A percentile compares a stretch with the other conserved stretches of the same genome.
Evolutionary conservation across 2,888 invertebrate species (phyloP).

Genomic region (Pseudeuparius sepicola): DNA sequence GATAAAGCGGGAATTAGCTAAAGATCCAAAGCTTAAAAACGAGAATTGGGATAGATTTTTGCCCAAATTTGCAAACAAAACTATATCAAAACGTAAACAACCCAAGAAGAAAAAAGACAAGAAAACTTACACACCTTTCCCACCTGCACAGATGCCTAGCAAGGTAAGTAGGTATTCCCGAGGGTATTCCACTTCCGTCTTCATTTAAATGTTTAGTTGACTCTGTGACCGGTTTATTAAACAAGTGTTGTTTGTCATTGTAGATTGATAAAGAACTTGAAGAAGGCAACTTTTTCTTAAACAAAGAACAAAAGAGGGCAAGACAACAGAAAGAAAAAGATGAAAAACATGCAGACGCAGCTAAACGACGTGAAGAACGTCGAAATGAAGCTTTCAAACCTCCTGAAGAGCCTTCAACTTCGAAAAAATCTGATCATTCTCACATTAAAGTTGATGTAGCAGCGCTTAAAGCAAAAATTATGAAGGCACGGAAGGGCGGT

Average conservation of each 20-base stretch:
- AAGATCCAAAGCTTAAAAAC: conserved; percentile 82
- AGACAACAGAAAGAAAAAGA: conserved; percentile 64
- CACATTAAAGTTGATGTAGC: conserved; percentile 53
- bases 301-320: conserved; percentile 65
- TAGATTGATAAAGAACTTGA: conserved; percentile 80
- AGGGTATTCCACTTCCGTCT: not conserved
- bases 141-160: conserved; percentile 85
- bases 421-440: conserved; percentile 27
- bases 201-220: conserved; percentile 3
- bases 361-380: conserved; percentile 63
- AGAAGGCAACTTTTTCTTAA: conserved; percentile 95
- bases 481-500: conserved; percentile 49
- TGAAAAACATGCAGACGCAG: conserved; percentile 66
- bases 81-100: conserved; percentile 77
- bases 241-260: conserved; percentile 21
- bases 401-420: conserved; percentile 56
- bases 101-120: conserved; percentile 82
- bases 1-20: conserved; percentile 92
- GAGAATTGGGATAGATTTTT: conserved; percentile 96
- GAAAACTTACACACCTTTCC: conserved; percentile 95
- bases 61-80: conserved; percentile 84
- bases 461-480: conserved; percentile 65
- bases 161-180: conserved; percentile 48
- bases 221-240: conserved; percentile 1
- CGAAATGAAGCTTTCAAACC: conserved; percentile 75